Conservation (phyloP, 2,888 invertebrate species). For the Tanytarsus gracilentus region DNA sequence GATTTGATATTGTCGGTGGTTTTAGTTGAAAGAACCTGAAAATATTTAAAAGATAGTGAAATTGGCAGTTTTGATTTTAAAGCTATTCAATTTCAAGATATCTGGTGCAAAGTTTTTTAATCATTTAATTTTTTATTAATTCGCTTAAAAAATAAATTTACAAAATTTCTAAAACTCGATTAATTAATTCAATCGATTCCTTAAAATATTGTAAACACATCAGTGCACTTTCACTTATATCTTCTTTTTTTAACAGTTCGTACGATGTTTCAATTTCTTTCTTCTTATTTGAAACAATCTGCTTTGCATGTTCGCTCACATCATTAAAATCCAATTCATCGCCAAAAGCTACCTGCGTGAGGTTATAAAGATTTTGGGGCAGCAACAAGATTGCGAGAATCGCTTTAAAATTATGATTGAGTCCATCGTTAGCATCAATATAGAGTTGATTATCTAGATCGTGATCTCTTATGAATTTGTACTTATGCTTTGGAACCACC, state of each 20-base stretch:
- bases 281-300: constrained; percentile 36
- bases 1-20: too few species aligned
- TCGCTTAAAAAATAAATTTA: background rate
- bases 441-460: constrained; percentile 54
- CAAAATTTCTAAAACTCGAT: constrained; percentile 20
- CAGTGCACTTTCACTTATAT: constrained; percentile 33
- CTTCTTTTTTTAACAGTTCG: constrained; percentile 32
- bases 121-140: constrained; percentile 35
- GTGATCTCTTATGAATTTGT: constrained; percentile 55
- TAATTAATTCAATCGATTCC: constrained; percentile 30
- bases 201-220: constrained; percentile 33
- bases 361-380: constrained; percentile 36
- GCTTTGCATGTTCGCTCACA: constrained; percentile 32
- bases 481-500: constrained; percentile 49
- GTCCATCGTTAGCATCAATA: constrained; percentile 52
- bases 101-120: constrained; percentile 40
- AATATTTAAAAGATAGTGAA: too few species aligned
- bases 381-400: constrained; percentile 40
- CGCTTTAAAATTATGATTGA: constrained; percentile 55
- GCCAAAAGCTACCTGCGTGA: constrained; percentile 42
- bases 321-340: constrained; percentile 33
- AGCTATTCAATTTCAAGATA: constrained; percentile 42
- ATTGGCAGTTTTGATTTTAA: too few species aligned
- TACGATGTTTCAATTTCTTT: constrained; percentile 34
- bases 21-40: too few species aligned